These are phyloP conservation scores for Phania funesta DNA, from an alignment of 2,888 invertebrate species.

Conservation along the genomic window DNA sequence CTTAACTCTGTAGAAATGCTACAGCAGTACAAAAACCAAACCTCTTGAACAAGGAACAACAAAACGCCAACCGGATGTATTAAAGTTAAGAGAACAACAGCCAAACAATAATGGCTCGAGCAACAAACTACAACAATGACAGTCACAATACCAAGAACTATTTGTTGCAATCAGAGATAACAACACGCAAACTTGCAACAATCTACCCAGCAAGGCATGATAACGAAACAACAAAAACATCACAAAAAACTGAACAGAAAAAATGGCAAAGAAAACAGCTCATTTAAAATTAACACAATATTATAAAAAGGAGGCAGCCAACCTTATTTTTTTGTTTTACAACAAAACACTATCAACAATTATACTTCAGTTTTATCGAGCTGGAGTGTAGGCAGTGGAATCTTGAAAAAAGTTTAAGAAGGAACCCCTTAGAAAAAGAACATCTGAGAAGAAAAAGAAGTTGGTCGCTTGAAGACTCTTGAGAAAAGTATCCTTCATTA, in stretches of 20 bases:
- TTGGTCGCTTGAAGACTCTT: neutral
- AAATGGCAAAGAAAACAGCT: slow-evolving; percentile 53
- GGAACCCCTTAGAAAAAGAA: neutral
- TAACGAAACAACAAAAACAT: neutral
- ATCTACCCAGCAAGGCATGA: neutral
- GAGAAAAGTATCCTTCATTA: no score
- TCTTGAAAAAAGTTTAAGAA: neutral
- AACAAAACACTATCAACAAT: slow-evolving; percentile 22
- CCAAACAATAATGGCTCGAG: slow-evolving; percentile 22
- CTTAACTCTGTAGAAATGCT: slow-evolving; percentile 5
- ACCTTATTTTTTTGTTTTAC: neutral
- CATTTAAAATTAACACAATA: slow-evolving; percentile 67
- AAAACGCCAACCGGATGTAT: slow-evolving; percentile 54
- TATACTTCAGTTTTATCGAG: slow-evolving; percentile 18
- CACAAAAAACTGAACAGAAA: slow-evolving; percentile 36
- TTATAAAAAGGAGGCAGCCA: slow-evolving; percentile 38
- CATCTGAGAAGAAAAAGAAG: neutral
- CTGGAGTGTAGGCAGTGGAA: neutral
- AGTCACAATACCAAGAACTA: slow-evolving; percentile 12
- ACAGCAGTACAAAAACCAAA: slow-evolving; percentile 4
- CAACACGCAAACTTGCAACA: slow-evolving; percentile 43
- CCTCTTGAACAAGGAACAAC: neutral
- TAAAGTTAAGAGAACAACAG: slow-evolving; percentile 50
- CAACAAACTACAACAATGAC: slow-evolving; percentile 21
- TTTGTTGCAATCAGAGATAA: slow-evolving; percentile 52